Percentiles rank a stretch among this genome's conserved stretches.
Conservation (phyloP, 2,888 invertebrate species). For the Mimumesa dahlbomi region DNA sequence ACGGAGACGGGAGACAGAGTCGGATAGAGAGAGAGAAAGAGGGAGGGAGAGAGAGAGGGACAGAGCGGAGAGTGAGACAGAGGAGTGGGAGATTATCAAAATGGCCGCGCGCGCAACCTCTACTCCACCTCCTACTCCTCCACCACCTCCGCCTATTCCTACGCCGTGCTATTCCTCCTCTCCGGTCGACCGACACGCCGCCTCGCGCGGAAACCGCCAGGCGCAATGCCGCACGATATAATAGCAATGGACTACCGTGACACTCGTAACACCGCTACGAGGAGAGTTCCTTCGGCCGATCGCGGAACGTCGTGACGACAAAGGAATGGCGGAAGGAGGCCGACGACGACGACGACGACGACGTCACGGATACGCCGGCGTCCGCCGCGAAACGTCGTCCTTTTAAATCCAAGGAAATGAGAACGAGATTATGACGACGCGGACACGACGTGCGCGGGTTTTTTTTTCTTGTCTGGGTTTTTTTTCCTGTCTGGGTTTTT, state of each 20-base stretch:
- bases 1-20: constrained; percentile 30
- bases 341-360: neutral
- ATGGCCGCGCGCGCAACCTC: constrained; percentile 76
- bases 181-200: constrained; percentile 58
- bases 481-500: neutral
- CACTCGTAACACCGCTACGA: constrained; percentile 16
- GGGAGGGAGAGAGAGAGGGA: constrained; percentile 38
- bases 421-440: too few relatives aligned
- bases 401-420: too few relatives aligned
- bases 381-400: too few relatives aligned
- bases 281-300: constrained; percentile 23
- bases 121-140: constrained; percentile 53
- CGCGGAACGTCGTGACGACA: constrained; percentile 12
- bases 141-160: constrained; percentile 46
- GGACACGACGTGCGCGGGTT: too few relatives aligned
- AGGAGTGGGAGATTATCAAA: constrained; percentile 78
- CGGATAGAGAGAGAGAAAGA: constrained; percentile 20
- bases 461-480: too few relatives aligned
- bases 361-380: neutral
- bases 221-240: constrained; percentile 53
- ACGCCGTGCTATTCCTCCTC: constrained; percentile 55
- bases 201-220: constrained; percentile 64
- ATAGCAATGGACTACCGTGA: constrained; percentile 50
- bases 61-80: constrained; percentile 47
- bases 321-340: neutral